Base-by-base conservation (phyloP, 2,888 invertebrate genomes). In the Strigamia transsilvanica region DNA sequence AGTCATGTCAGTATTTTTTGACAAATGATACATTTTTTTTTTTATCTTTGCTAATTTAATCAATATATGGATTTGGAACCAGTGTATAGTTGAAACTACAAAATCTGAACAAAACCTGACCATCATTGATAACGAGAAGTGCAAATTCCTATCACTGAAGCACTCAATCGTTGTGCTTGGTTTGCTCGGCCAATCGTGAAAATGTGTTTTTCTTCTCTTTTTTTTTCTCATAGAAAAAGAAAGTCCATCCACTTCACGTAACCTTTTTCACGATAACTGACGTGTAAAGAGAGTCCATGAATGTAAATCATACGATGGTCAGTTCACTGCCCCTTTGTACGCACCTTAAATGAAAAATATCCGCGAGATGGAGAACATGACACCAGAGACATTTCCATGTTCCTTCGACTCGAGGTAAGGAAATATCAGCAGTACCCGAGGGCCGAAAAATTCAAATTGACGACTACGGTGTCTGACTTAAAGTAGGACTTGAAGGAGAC, bases 311-410 rank as follows among this genome's bases (percentile, higher is more conserved):
- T 38, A 27, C 15, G 73, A n/a, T 73, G 73, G 73, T 32, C 73
- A 73, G 73, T 73, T 73, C 32, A 73, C 27, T 73, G 73, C 73
- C 73, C 73, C 23, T 73, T 32, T 73, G 73, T 56, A 56, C 56
- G 56, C 56, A 18, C n/a, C 18, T 73, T 73, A 73, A 73, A 73
- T 73, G 73, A 73, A 73, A 73, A 73, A 73, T 73, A 73, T 73
- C 27, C 73, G 15, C 23, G 73, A 73, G 27, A 13, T 73, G 32
- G 73, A 38, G 73, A 73, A 73, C 73, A 73, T 13, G 73, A 73
- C 73, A 73, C 73, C 32, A 27, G 73, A 73, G 73, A 73, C 73
- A 12, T 61, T 23, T 27, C 73, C 18, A 15, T 9, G 56, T 18
- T 56, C n/a, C 18, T 18, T 56, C 56, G 9, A 18, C 56, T 56